Conservation (phyloP, 2,113 vertebrate species). For the Vimba vimba region DNA sequence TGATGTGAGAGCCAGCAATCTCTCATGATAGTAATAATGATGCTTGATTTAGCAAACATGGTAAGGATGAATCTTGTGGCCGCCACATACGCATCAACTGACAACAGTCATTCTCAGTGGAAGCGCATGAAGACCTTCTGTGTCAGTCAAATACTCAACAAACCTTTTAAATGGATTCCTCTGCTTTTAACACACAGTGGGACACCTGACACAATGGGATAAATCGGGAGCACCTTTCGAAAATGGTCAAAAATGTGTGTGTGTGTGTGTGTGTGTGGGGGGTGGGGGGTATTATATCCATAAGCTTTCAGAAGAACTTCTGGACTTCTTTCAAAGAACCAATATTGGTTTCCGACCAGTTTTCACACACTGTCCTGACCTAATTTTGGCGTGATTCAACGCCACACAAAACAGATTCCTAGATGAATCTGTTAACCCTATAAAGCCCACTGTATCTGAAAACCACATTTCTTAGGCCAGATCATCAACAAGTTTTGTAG, state of each 20-base stretch:
- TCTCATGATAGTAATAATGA: no score
- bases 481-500: not conserved
- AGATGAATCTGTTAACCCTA: slow-evolving; percentile 47
- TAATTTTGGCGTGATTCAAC: slow-evolving; percentile 47
- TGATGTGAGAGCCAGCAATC: no score
- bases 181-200: slow-evolving; percentile 60
- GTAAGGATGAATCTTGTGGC: not conserved
- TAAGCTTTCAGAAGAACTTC: slow-evolving; percentile 68
- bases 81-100: not conserved
- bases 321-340: slow-evolving; percentile 81
- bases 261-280: not conserved
- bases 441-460: not conserved
- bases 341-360: slow-evolving; percentile 74
- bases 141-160: slow-evolving; percentile 57
- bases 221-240: slow-evolving; percentile 78
- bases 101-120: not conserved
- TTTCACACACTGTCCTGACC: slow-evolving; percentile 75
- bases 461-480: not conserved
- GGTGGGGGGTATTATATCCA: slow-evolving; percentile 76
- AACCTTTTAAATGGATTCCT: slow-evolving; percentile 44
- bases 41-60: not conserved
- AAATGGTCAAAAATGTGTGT: slow-evolving; percentile 77
- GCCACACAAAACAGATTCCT: slow-evolving; percentile 77
- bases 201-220: slow-evolving; percentile 77
- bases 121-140: slow-evolving; percentile 56